Evolutionary conservation across 1,140 invertebrate species (phyloP).

Genomic region (Lepeophtheirus salmonis): DNA sequence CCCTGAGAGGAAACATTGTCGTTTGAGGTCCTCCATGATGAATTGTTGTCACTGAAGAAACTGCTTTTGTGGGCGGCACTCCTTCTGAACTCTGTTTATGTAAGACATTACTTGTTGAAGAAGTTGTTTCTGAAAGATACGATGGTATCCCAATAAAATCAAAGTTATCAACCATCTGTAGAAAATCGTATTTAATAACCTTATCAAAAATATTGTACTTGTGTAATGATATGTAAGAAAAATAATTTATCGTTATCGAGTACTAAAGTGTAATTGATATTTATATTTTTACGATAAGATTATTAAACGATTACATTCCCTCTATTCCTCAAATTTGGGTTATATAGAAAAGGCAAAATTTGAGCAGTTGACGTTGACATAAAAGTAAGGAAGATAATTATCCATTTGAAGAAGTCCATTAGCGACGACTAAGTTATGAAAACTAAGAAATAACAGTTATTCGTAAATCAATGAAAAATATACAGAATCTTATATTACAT

Average conservation of each 20-base stretch:
- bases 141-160: not conserved
- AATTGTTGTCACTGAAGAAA: not conserved
- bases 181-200: not conserved
- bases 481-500: too few relatives aligned
- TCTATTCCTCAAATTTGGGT: not conserved
- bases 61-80: too few relatives aligned
- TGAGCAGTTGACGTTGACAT: not conserved
- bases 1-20: not conserved
- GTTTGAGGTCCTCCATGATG: not conserved
- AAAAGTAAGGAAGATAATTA: not conserved
- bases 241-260: not conserved
- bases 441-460: too few relatives aligned
- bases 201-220: not conserved
- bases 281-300: not conserved
- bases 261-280: not conserved
- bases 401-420: too few relatives aligned
- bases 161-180: not conserved
- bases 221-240: not conserved
- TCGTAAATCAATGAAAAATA: too few relatives aligned
- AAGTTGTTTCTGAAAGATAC: not conserved
- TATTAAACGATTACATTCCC: not conserved
- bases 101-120: not conserved
- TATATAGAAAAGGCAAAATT: not conserved
- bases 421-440: too few relatives aligned
- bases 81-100: not conserved